These are phyloP conservation scores for Heliothis subflexa DNA, from an alignment of 1,140 invertebrate species.

Conservation along the genomic window DNA sequence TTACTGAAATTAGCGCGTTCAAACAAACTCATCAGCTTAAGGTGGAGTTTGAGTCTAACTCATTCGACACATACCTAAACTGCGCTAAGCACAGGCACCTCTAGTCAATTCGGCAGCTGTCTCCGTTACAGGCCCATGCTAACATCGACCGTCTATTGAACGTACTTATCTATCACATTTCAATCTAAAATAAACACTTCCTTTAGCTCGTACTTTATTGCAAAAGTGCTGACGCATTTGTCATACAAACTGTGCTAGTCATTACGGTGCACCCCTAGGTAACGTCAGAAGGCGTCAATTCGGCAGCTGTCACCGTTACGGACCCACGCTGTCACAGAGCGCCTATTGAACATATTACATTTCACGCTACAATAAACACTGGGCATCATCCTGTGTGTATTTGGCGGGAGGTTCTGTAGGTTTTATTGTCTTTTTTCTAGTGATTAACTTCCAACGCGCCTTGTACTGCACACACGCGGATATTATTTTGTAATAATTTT, in stretches of 20 bases:
- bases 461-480: too few species aligned
- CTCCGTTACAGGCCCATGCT: not conserved
- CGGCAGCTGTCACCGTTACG: conserved; percentile 17
- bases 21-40: too few species aligned
- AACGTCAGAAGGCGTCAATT: not conserved
- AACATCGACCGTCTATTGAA: not conserved
- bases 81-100: too few species aligned
- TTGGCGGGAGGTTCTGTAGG: not conserved
- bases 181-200: not conserved
- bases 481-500: too few species aligned
- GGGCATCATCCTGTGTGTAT: not conserved
- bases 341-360: conserved; percentile 11
- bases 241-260: too few species aligned
- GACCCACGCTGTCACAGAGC: not conserved
- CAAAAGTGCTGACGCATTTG: too few species aligned
- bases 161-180: not conserved
- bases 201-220: not conserved
- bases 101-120: not conserved
- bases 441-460: too few species aligned
- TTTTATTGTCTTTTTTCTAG: too few species aligned
- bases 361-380: conserved; percentile 20
- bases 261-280: not conserved
- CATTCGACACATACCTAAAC: too few species aligned
- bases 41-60: too few species aligned
- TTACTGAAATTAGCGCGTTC: too few species aligned